Conservation (phyloP, 2,888 invertebrate genomes). For the Tholera decimalis region DNA sequence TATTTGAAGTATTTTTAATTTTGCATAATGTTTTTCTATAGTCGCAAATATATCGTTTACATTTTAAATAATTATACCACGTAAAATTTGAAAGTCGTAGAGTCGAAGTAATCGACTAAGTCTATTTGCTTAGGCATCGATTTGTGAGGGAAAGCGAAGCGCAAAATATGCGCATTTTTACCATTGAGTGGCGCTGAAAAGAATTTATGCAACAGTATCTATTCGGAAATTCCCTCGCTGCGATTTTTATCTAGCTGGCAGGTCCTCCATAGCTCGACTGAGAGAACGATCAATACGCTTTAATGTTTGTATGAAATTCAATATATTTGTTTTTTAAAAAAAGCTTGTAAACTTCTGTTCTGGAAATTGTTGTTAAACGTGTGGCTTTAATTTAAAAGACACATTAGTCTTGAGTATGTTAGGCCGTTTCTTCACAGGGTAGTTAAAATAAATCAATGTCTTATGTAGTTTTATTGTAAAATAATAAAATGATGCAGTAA, state of each 20-base stretch:
- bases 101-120: background rate
- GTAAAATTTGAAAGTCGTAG: background rate
- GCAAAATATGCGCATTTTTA: slow-evolving; percentile 57
- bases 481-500: too few species aligned
- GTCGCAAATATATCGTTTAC: too few species aligned
- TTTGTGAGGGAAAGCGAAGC: slow-evolving; percentile 14
- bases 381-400: too few species aligned
- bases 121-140: slow-evolving; percentile 25
- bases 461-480: too few species aligned
- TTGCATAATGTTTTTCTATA: too few species aligned
- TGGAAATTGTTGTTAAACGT: too few species aligned
- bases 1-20: too few species aligned
- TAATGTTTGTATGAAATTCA: background rate
- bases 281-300: background rate
- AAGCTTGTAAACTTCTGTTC: too few species aligned
- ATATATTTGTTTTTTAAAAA: too few species aligned
- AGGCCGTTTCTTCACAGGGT: too few species aligned
- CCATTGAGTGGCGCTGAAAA: slow-evolving; percentile 36
- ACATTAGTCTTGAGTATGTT: too few species aligned
- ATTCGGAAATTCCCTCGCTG: slow-evolving; percentile 19
- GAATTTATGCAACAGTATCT: slow-evolving; percentile 48
- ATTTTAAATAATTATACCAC: background rate
- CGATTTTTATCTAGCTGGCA: slow-evolving; percentile 12
- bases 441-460: too few species aligned
- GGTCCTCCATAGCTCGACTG: slow-evolving; percentile 10